Evolutionary conservation across 1,140 invertebrate species (phyloP), one percentile per base, ranked within the genome.

Genomic region (Diorhabda sublineata): DNA sequence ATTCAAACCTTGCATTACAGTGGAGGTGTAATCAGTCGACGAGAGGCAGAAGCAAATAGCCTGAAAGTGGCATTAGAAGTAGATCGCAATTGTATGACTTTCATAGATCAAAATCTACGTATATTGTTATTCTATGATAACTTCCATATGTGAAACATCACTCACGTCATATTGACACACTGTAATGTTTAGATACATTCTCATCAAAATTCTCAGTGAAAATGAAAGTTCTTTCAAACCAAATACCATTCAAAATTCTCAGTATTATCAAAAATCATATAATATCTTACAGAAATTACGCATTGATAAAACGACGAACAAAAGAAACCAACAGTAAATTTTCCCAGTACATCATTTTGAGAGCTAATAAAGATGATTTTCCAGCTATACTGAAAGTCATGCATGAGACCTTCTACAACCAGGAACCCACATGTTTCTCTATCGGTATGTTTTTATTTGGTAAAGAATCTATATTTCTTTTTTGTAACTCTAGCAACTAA

Each of bases 331-430:
- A 61, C 2, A 45, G 8, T 56, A 69, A 73, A 43, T 62, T 61
- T 42, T 61, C 66, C 6, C 76, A 73, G 3, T 78, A 71, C 62
- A 68, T 78, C 58, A 77, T 78, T 9, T 52, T 71, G 6, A 66
- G 74, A 64, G 73, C 78, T 8, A 69, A 65, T 3, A 67, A 66
- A 26, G 68, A 73, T 4, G 78, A 80, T 9, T 75, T 76, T 61
- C 61, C 69, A 8, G 59, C 70, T 9, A 75, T 81, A 8, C 42
- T 80, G 3, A 73, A 76, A 44, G 45, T 79, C 9, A 78, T 80
- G 76, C 75, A 77, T 66, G 69, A 70, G 52, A 61, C 67, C 45
- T 81, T 75, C 62, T 77, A 76, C 68, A 67, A 63, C 41, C 74
- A 77, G 6, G 79, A 81, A 65, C 79, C 79, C 7, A 76, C 69